Base-by-base conservation (phyloP, 2,797 vertebrate species). In the Lateolabrax maculatus region DNA sequence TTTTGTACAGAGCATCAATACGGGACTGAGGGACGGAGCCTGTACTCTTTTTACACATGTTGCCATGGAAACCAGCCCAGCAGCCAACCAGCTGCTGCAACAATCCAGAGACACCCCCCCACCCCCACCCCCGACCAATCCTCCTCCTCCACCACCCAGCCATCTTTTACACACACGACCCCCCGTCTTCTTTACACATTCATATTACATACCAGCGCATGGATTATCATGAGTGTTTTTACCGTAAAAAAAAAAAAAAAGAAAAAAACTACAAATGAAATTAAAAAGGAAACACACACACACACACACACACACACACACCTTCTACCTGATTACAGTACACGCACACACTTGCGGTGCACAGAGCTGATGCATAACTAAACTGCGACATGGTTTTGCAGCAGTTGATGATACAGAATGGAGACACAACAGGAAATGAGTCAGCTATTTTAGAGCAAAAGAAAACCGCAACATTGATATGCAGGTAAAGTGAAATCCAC, bases 61-160 rank as follows among this genome's bases (percentile, higher is more conserved):
- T 93, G 67, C 88, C 91, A 92, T 94, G 89, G 94, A 90, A 94
- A 95, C 94, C 90, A 84, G 79, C 84, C 89, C 92, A 94, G 90
- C 90, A 93, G 90, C 93, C 92, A 94, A 93, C 90, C 93, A 94
- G 91, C 87, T 92, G 90, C 90, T 82, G 79, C 85, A 84, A 62
- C 75, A 84, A 79, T 81, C 80, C 79, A 83, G 67, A 85, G 56
- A 60, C 58, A 27, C 52, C 63, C 75, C 69, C 51, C 44, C 55
- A 19, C 69, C 41, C 23, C 34, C 68, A 16, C 62, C 19, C 7
- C 57, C 55, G 6, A 39, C 60, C 21, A n/a, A n/a, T 51, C 23
- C 5, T 25, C 25, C 53, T 6, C 53, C 57, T 13, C 64, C 48
- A 12, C 49, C 36, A 46, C 68, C 61, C n/a, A 74, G 53, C 58